Percentiles rank a stretch among this genome's conserved stretches.
Conservation (phyloP, 2,113 vertebrate genomes). For the Strix uralensis region DNA sequence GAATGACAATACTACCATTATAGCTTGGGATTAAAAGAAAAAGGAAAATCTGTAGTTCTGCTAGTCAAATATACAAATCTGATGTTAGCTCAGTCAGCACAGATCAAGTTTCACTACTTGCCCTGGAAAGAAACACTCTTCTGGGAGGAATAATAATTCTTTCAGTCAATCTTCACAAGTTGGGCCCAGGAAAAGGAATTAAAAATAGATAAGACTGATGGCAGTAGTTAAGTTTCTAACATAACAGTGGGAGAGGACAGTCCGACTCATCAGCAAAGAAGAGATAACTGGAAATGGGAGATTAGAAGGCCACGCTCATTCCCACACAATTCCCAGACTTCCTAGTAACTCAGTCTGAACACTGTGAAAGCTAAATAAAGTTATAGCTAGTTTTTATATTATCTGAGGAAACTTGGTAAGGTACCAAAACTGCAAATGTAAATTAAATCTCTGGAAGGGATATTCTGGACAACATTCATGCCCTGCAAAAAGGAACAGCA, state of each 20-base stretch:
- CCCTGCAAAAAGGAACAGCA: neutral
- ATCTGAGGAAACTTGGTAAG: neutral
- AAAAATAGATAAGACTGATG: conserved; percentile 5
- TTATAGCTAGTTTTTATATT: neutral
- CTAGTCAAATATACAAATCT: neutral
- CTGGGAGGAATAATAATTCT: neutral
- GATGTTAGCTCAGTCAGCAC: neutral
- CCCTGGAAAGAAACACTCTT: neutral
- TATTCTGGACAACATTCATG: neutral
- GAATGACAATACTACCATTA: neutral
- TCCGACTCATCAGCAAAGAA: conserved; percentile 5
- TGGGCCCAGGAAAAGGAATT: neutral
- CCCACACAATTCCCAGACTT: conserved; percentile 7
- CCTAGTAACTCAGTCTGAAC: neutral
- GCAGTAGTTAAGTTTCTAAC: neutral
- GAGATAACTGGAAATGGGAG: neutral
- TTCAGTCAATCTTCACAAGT: neutral
- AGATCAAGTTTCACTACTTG: neutral
- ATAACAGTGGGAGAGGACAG: neutral
- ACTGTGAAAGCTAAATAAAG: neutral
- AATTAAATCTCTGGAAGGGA: neutral
- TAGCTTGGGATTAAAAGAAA: neutral
- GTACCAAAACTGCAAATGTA: neutral
- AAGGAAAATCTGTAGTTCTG: neutral
- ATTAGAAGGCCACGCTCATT: neutral